These are phyloP conservation scores for Phrynosoma blainvillii DNA, from an alignment of 2,113 vertebrate species.

Conservation along the genomic window DNA sequence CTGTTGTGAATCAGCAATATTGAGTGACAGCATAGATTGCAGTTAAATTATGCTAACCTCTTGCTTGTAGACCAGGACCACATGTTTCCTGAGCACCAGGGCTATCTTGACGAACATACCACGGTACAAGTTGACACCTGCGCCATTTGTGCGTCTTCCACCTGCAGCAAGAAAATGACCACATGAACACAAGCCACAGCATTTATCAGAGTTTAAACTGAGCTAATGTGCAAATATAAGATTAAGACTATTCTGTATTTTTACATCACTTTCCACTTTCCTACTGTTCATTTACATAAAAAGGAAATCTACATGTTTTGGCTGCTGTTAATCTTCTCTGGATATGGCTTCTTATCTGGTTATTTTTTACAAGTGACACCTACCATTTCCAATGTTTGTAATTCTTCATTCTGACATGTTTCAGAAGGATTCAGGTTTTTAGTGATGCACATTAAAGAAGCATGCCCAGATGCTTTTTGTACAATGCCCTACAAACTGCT, in stretches of 20 bases:
- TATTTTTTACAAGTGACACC: not conserved
- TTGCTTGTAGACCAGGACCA: slow-evolving; percentile 91
- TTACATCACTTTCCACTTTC: not conserved
- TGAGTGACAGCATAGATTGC: slow-evolving; percentile 29
- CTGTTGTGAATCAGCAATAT: accelerated
- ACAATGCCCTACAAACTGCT: not conserved
- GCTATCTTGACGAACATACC: slow-evolving; percentile 86
- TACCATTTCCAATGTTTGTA: not conserved
- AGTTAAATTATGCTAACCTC: slow-evolving; percentile 80
- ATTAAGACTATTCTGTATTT: not conserved
- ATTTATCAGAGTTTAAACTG: not conserved
- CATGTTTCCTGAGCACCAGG: slow-evolving; percentile 91
- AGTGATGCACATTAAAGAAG: not conserved
- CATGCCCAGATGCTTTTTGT: not conserved
- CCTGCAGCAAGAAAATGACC: slow-evolving; percentile 69
- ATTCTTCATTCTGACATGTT: not conserved
- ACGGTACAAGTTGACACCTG: slow-evolving; percentile 93
- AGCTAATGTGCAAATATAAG: not conserved
- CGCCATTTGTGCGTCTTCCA: slow-evolving; percentile 99
- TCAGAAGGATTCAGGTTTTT: not conserved
- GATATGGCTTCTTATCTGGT: not conserved
- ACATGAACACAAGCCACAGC: slow-evolving; percentile 4
- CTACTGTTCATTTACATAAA: not conserved
- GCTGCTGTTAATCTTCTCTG: not conserved
- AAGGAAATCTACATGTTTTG: not conserved